Base-by-base conservation (phyloP, 2,888 invertebrate species). In the Ichneumoninae sp. region DNA sequence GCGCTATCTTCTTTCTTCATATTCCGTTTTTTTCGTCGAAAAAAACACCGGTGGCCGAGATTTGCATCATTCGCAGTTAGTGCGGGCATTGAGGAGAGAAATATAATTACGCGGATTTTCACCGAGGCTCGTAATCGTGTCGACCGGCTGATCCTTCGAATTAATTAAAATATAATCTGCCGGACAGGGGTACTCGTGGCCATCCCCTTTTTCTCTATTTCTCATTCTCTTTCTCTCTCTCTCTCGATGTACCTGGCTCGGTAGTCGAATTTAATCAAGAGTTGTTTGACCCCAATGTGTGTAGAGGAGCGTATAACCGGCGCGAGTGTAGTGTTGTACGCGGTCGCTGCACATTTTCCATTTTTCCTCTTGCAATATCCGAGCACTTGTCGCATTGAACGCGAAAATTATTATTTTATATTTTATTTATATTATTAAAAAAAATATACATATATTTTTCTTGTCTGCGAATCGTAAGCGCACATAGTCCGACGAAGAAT, bases 211-310 rank as follows among this genome's bases (percentile, higher is more conserved):
- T 40, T 40, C 40, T 40, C 40, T 13, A n/a, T 47, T 16, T 62
- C 60, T 44, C 47, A 26, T 26, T 16, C 10, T 40, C 40, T 40
- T 5, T 40, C 40, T 40, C 40, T 40, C 10, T 40, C 40, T 8
- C 54, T 52, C 44, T 5, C 7, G 60, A 44, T 66, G 57, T 70
- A 33, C 79, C 52, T 19, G 33, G 52, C 62, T 69, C 65, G 54
- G 68, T 79, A 65, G 71, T 82, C 66, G 71, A 82, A 84, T 84
- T 84, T 84, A 84, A 84, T 84, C 82, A 84, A 84, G 82, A 82
- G 68, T 79, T 82, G 75, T 84, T 82, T 80, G 72, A 52, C 70
- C 75, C 66, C 69, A 74, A 26, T 36, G 62, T 47, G 62, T 54
- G 75, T 60, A 33, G 57, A 68, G 74, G 52, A 75, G 26, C 60